Base-by-base conservation (phyloP, 2,797 vertebrate genomes). In the Cuniculus paca region DNA sequence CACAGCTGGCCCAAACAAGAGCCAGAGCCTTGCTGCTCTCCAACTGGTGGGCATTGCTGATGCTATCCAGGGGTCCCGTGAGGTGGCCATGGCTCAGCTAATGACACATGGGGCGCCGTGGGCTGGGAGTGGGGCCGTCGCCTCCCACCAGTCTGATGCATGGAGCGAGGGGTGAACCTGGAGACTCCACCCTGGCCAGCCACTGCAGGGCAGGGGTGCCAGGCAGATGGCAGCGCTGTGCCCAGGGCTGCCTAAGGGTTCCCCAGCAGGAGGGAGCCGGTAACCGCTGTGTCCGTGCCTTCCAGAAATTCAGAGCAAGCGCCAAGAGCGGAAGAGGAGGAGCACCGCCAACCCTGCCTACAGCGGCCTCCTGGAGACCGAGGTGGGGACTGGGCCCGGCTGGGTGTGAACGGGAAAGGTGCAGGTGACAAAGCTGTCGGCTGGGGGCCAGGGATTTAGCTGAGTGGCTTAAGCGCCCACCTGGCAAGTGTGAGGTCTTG, bases 321-420 rank as follows among this genome's bases (percentile, higher is more conserved):
- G 99, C 4, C 99, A 99, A 96, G 99, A 99, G 98, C 99, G 99
- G 96, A 99, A 99, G 98, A 98, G 99, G 93, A 98, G 99, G 90
- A 99, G 99, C 98, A 99, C 99, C 3, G 99, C 99, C 31, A 99
- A 99, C 97, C 99, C 99, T 1, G 99, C 99, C 80, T 99, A 99
- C 98, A 99, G 99, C 92, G 99, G 99, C 97, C 98, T 99, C 98
- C 98, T 99, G 70, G 99, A 99, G 97, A 99, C 99, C 0, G 99
- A 99, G 99, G 99, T 99, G 98, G 83, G 95, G 77, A 31, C 42
- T 2, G 72, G 42, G 72, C 39, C 20, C 1, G 34, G 3, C 0
- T 3, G 28, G 7, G 52, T 0, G 1, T 16, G 5, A 10, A 22
- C 7, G 2, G 65, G n/a, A 3, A 10, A 7, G 82, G 4, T 3